These are phyloP conservation scores for Hapalemur alaotrensis DNA, from an alignment of 2,797 vertebrate genomes.

Conservation along the genomic window DNA sequence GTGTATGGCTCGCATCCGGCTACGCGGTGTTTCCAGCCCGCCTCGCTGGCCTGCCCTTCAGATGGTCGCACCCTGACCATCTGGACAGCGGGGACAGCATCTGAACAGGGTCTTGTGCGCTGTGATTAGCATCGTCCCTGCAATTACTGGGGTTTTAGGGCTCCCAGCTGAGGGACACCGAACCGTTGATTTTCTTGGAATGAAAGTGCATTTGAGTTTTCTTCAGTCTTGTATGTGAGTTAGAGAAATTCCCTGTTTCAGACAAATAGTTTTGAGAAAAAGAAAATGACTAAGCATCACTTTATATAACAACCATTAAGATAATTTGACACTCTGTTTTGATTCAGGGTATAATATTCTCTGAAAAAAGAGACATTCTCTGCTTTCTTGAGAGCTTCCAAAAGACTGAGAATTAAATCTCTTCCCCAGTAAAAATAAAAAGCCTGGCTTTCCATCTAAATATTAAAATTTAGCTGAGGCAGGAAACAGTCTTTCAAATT, in stretches of 20 bases:
- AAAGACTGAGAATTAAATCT: conserved; percentile 39
- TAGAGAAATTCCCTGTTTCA: conserved; percentile 13
- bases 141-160: fast-evolving
- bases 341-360: conserved; percentile 54
- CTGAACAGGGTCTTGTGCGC: fast-evolving
- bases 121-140: fast-evolving
- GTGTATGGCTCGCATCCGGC: fast-evolving
- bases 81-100: fast-evolving
- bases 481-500: background rate
- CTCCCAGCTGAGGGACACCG: background rate
- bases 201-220: background rate
- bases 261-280: background rate
- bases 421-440: conserved; percentile 50
- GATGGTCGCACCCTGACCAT: too few relatives aligned
- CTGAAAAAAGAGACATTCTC: conserved; percentile 35
- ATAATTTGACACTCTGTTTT: conserved; percentile 24
- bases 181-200: background rate
- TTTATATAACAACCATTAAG: conserved; percentile 58
- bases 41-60: fast-evolving
- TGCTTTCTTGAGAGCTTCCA: conserved; percentile 12
- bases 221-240: background rate
- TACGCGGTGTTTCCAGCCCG: fast-evolving
- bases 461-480: background rate
- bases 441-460: conserved; percentile 20
- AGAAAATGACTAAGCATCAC: conserved; percentile 47